phyloP scores from a whole-genome alignment of 1,140 invertebrate genomes.

The Platyscapa corneri region DNA sequence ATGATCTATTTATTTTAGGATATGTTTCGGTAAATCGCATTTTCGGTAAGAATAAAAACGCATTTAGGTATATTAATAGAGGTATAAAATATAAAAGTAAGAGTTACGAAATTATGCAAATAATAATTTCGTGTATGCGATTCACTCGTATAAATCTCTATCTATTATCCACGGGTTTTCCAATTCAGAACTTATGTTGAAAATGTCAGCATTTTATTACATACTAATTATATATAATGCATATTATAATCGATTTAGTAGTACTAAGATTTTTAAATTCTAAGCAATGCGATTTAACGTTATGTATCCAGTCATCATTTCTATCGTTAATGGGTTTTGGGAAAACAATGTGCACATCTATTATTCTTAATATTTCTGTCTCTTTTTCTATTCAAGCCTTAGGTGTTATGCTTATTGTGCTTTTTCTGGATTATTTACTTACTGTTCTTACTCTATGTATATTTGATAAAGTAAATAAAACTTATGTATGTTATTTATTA shows the following conservation, averaged over 20 bases:
- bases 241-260: no score
- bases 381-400: background rate
- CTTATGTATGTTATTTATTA: background rate
- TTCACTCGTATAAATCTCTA: no score
- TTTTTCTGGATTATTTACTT: slow-evolving; percentile 29
- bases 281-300: background rate
- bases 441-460: slow-evolving; percentile 15
- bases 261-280: no score
- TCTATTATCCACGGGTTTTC: no score
- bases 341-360: slow-evolving; percentile 1
- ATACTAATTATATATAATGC: no score
- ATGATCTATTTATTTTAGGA: background rate
- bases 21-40: background rate
- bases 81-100: no score
- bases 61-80: no score
- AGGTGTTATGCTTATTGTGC: slow-evolving; percentile 28
- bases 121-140: no score
- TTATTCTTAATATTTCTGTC: background rate
- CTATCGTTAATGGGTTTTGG: slow-evolving; percentile 12
- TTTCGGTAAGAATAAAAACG: background rate
- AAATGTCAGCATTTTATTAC: no score
- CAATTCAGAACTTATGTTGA: no score
- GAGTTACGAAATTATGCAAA: no score
- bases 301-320: background rate
- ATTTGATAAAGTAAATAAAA: slow-evolving; percentile 1